Evolutionary conservation across 2,888 invertebrate genomes (phyloP).

Genomic region (Rhogogaster chlorosoma): DNA sequence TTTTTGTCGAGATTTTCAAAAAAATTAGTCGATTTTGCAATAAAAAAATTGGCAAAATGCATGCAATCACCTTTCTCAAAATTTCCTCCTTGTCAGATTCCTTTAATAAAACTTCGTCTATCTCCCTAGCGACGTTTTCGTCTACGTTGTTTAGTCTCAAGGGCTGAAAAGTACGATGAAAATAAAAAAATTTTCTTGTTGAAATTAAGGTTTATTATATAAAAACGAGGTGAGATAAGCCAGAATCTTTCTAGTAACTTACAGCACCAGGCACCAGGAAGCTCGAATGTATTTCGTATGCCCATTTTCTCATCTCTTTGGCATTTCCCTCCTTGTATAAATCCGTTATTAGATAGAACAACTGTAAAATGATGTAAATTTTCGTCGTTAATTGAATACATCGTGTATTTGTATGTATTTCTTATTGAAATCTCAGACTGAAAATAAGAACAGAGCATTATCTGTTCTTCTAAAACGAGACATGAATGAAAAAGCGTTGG

Average conservation of each 20-base stretch:
- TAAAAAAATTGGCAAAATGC: constrained; percentile 17
- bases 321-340: constrained; percentile 91
- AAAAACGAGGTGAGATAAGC: constrained; percentile 2
- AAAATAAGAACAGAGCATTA: too few species aligned
- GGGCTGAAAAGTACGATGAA: constrained; percentile 84
- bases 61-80: constrained; percentile 85
- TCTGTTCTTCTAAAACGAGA: too few species aligned
- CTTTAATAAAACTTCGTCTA: constrained; percentile 90
- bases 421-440: too few species aligned
- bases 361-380: constrained; percentile 74
- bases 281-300: constrained; percentile 98
- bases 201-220: neutral
- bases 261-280: constrained; percentile 95
- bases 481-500: neutral
- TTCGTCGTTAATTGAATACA: neutral
- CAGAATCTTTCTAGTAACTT: constrained; percentile 72
- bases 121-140: constrained; percentile 93
- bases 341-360: constrained; percentile 95
- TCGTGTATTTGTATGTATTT: neutral
- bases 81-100: constrained; percentile 95
- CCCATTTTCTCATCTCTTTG: constrained; percentile 98
- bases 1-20: neutral
- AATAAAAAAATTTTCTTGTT: neutral
- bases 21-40: neutral
- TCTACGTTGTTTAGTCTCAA: constrained; percentile 89